Conservation (phyloP, 1,140 invertebrate species). For the Danaus plexippus region DNA sequence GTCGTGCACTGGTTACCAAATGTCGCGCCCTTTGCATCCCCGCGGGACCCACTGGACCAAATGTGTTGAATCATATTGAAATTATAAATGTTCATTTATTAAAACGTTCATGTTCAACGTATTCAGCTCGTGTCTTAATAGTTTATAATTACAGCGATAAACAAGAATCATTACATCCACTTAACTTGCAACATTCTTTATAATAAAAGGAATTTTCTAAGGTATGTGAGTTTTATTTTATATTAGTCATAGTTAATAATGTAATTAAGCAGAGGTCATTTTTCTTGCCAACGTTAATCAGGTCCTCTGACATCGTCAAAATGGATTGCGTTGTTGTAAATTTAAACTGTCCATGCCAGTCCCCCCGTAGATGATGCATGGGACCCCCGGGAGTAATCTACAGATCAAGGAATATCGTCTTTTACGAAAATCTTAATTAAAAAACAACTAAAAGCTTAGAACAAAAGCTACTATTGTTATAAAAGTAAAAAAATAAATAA, state of each 20-base stretch:
- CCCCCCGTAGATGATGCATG: constrained; percentile 44
- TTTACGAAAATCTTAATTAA: too few relatives aligned
- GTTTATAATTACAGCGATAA: too few relatives aligned
- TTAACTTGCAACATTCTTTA: too few relatives aligned
- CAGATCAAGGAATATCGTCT: constrained; percentile 5
- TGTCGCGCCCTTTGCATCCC: constrained; percentile 45
- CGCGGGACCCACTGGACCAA: constrained; percentile 26
- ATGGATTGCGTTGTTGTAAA: constrained; percentile 46
- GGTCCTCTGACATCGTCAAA: constrained; percentile 30
- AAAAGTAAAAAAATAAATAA: constrained; percentile 1
- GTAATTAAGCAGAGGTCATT: neutral
- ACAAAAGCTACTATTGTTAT: neutral
- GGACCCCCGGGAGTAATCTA: constrained; percentile 46
- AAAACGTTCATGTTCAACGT: too few relatives aligned
- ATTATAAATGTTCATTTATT: too few relatives aligned
- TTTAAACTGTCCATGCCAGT: constrained; percentile 47
- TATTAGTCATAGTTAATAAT: too few relatives aligned
- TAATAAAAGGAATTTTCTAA: too few relatives aligned
- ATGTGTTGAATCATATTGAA: neutral
- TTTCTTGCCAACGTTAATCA: constrained; percentile 10
- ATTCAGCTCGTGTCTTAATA: too few relatives aligned
- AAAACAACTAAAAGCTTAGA: neutral
- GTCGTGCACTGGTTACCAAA: constrained; percentile 44
- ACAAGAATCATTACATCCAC: too few relatives aligned
- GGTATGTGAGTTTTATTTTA: too few relatives aligned